Evolutionary conservation across 2,113 vertebrate genomes (phyloP).

Genomic region (Oryzias melastigma): DNA sequence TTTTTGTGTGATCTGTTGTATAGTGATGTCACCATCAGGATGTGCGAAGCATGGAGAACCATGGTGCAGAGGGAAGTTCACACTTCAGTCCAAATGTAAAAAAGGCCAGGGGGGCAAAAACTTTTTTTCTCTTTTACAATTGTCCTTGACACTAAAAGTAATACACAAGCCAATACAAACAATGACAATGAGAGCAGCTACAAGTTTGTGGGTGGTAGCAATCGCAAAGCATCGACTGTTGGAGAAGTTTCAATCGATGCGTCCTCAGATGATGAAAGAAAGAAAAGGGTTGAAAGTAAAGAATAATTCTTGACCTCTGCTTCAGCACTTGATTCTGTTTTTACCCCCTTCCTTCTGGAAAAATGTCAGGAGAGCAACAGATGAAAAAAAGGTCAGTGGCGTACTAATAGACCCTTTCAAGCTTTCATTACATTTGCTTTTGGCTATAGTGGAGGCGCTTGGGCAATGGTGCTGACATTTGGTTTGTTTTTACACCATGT

Average conservation of each 20-base stretch:
- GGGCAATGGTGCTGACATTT: slow-evolving; percentile 77
- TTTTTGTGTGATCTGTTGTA: slow-evolving; percentile 3
- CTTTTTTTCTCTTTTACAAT: slow-evolving; percentile 24
- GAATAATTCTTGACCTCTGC: slow-evolving; percentile 51
- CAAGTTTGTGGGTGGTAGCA: slow-evolving; percentile 72
- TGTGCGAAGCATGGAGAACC: slow-evolving; percentile 1
- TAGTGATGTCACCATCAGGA: slow-evolving; percentile 3
- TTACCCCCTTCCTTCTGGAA: slow-evolving; percentile 65
- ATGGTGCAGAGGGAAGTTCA: slow-evolving; percentile 5
- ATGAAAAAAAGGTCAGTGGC: slow-evolving; percentile 74
- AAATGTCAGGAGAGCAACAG: slow-evolving; percentile 80
- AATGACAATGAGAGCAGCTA: slow-evolving; percentile 55
- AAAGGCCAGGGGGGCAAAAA: slow-evolving; percentile 22
- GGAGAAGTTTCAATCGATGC: slow-evolving; percentile 75
- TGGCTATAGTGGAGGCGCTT: slow-evolving; percentile 64
- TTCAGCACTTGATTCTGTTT: slow-evolving; percentile 60
- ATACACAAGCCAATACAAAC: slow-evolving; percentile 65
- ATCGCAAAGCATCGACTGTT: slow-evolving; percentile 71
- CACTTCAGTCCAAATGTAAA: slow-evolving; percentile 22
- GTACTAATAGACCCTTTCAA: slow-evolving; percentile 76
- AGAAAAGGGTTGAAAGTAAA: slow-evolving; percentile 36
- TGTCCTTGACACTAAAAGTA: slow-evolving; percentile 42
- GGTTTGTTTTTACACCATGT: slow-evolving; percentile 80
- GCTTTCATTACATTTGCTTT: slow-evolving; percentile 76
- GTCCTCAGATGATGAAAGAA: slow-evolving; percentile 59